Evolutionary conservation across 2,113 vertebrate species (phyloP).

Genomic region (Motacilla tschutschensis): DNA sequence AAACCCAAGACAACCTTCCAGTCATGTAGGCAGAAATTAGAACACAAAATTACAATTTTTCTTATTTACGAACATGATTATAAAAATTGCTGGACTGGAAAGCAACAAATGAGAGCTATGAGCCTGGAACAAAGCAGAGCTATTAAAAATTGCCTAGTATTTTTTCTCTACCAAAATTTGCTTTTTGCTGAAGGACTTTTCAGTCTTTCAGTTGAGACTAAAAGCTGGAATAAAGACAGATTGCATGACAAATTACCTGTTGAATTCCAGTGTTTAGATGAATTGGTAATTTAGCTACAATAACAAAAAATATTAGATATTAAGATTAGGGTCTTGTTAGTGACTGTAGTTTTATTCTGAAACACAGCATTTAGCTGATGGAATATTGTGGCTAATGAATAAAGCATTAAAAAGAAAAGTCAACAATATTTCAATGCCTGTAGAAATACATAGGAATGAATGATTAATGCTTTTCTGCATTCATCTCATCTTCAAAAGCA

Average conservation of each 20-base stretch:
- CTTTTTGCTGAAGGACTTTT: not conserved
- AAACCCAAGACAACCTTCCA: not conserved
- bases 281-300: not conserved
- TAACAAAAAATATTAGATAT: not conserved
- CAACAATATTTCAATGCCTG: conserved; percentile 17
- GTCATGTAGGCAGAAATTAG: not conserved
- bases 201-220: not conserved
- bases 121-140: not conserved
- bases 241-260: conserved; percentile 1
- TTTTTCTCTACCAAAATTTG: not conserved
- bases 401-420: conserved; percentile 39
- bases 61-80: not conserved
- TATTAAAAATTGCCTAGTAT: not conserved
- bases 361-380: conserved; percentile 27
- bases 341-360: conserved; percentile 14
- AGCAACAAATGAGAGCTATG: not conserved
- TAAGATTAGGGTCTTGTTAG: not conserved
- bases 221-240: not conserved
- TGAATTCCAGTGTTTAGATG: not conserved
- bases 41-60: not conserved
- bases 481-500: conserved; percentile 32
- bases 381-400: conserved; percentile 49
- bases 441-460: conserved; percentile 20
- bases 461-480: conserved; percentile 32
- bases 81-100: not conserved